Percentiles rank a stretch among this genome's conserved stretches.
Evolutionary conservation across 1,140 invertebrate genomes (phyloP).

Genomic region (Drosophila ironensis): DNA sequence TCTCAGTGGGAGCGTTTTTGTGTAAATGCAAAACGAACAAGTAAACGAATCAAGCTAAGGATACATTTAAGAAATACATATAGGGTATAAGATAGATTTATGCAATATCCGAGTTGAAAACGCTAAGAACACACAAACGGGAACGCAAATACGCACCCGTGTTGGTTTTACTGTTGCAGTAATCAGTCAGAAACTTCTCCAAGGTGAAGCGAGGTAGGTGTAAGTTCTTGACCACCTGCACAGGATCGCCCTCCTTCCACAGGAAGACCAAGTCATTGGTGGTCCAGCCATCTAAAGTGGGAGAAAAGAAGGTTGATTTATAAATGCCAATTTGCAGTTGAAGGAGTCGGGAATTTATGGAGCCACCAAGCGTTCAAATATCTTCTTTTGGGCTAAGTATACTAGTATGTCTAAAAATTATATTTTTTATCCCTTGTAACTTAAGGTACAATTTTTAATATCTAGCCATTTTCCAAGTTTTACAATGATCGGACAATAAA

Average conservation of each 20-base stretch:
- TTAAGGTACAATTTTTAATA: too few relatives aligned
- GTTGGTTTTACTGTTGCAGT: slow-evolving; percentile 97
- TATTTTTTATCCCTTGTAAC: too few relatives aligned
- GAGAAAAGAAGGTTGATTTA: too few relatives aligned
- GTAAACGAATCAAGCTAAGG: slow-evolving; percentile 17
- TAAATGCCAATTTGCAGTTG: too few relatives aligned
- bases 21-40: slow-evolving; percentile 35
- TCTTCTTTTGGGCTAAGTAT: too few relatives aligned
- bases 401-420: too few relatives aligned
- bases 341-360: too few relatives aligned
- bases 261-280: slow-evolving; percentile 96
- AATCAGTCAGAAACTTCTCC: slow-evolving; percentile 95
- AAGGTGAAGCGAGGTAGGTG: slow-evolving; percentile 96
- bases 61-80: too few relatives aligned
- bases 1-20: slow-evolving; percentile 25
- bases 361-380: too few relatives aligned
- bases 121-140: slow-evolving; percentile 31
- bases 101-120: slow-evolving; percentile 1
- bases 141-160: slow-evolving; percentile 87
- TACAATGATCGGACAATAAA: too few relatives aligned
- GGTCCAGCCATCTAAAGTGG: slow-evolving; percentile 94
- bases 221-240: slow-evolving; percentile 96
- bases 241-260: slow-evolving; percentile 96
- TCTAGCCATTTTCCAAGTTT: too few relatives aligned
- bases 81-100: too few relatives aligned